Percentiles rank a stretch among this genome's conserved stretches.
Conservation (phyloP, 2,797 vertebrate genomes). For the Macroramphosus scolopax region DNA sequence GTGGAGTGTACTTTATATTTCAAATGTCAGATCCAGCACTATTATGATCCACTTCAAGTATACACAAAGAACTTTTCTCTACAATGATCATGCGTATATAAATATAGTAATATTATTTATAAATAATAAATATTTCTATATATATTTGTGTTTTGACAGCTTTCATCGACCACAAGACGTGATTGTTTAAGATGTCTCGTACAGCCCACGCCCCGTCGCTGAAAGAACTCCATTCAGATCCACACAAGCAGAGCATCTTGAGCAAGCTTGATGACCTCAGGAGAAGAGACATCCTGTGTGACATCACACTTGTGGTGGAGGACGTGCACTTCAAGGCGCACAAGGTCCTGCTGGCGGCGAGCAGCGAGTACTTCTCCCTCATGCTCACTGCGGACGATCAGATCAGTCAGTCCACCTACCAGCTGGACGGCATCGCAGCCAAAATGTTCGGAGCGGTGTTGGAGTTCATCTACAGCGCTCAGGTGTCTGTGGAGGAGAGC, state of each 20-base stretch:
- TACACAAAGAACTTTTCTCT: too few relatives aligned
- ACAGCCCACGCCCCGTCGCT: slow-evolving; percentile 17
- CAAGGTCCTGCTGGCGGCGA: slow-evolving; percentile 91
- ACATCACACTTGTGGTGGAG: slow-evolving; percentile 92
- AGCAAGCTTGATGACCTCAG: slow-evolving; percentile 86
- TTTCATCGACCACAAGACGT: background rate
- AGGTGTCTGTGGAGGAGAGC: slow-evolving; percentile 81
- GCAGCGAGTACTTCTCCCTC: slow-evolving; percentile 91
- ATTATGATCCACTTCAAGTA: too few relatives aligned
- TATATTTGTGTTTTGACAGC: too few relatives aligned
- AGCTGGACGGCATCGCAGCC: slow-evolving; percentile 85
- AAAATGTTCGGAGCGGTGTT: slow-evolving; percentile 83
- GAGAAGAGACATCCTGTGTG: slow-evolving; percentile 87
- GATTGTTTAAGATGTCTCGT: slow-evolving; percentile 75
- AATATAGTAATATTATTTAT: too few relatives aligned
- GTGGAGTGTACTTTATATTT: too few relatives aligned
- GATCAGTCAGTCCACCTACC: slow-evolving; percentile 78
- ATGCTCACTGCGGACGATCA: slow-evolving; percentile 87
- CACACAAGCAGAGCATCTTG: slow-evolving; percentile 85
- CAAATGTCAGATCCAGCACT: too few relatives aligned
- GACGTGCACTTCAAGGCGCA: slow-evolving; percentile 91
- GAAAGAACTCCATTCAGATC: slow-evolving; percentile 80
- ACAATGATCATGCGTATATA: too few relatives aligned
- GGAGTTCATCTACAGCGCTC: slow-evolving; percentile 94
- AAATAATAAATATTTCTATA: too few relatives aligned